Evolutionary conservation across 2,888 invertebrate genomes (phyloP), one percentile per base, ranked within the genome.

Genomic region (Sarcophaga carnaria): DNA sequence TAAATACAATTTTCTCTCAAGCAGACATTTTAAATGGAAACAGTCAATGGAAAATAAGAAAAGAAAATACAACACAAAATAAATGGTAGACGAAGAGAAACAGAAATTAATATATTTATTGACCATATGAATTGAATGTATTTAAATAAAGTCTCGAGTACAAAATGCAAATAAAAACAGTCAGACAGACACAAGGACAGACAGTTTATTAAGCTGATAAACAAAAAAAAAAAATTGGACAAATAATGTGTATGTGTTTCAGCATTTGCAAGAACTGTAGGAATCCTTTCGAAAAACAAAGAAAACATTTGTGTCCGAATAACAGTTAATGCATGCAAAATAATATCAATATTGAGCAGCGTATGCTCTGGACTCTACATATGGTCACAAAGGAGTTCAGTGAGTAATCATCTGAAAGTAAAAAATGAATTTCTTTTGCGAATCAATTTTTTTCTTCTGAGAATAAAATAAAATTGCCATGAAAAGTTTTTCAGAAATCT

Each of bases 91-190:
- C 59, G 64, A 75, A 72, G 67, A 22, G 62, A 62, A 78, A 83
- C 37, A 83, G 77, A 74, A 78, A 78, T 83, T 78, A 67, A 71
- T 72, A 79, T 71, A 78, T 84, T 81, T 84, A 84, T 82, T 87
- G 84, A 87, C 81, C 81, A 87, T 84, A 76, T 77, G 81, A 83
- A 83, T 74, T 77, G 81, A 83, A 83, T 74, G 83, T 87, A 87
- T 87, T 87, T 84, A 87, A 87, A 81, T 87, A 87, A 79, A 87
- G 87, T 87, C 84, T 87, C 84, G 87, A 87, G 84, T 70, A 79
- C 64, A n/a, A 76, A 87, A 59, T 80, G 76, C 83, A 83, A 81
- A 78, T 67, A 71, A 63, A 27, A 10, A 59, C 49, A 59, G 22
- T 60, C 60, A 67, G 45, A 71, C 54, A 22, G 67, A 75, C 45